These are phyloP conservation scores for Seriola aureovittata DNA, from an alignment of 2,113 vertebrate genomes.

Conservation along the genomic window DNA sequence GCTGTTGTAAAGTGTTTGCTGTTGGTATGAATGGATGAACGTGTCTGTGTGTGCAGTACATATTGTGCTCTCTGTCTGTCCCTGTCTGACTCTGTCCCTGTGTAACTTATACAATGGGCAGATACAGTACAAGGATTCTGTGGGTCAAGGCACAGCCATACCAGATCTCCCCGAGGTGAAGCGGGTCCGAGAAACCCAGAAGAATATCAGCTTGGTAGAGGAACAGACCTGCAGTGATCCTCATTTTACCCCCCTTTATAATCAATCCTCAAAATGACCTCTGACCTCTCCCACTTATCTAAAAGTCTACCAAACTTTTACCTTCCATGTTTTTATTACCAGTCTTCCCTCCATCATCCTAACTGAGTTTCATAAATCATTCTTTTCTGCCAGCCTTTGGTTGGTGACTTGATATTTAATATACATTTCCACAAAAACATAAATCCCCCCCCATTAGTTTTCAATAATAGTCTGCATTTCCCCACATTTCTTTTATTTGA, in stretches of 20 bases:
- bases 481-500: background rate
- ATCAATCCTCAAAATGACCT: background rate
- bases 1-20: background rate
- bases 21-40: slow-evolving; percentile 24
- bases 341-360: slow-evolving; percentile 38
- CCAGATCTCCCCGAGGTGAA: slow-evolving; percentile 96
- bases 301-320: background rate
- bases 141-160: slow-evolving; percentile 94
- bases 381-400: slow-evolving; percentile 5
- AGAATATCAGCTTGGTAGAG: slow-evolving; percentile 98
- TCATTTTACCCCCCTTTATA: background rate
- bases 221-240: slow-evolving; percentile 46
- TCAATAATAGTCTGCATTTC: background rate
- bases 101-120: slow-evolving; percentile 74
- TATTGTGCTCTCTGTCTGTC: slow-evolving; percentile 22
- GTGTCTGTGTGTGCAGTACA: slow-evolving; percentile 25
- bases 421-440: background rate
- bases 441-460: background rate
- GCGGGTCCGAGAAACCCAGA: slow-evolving; percentile 95
- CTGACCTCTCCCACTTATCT: slow-evolving; percentile 1
- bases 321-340: background rate
- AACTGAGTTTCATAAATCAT: slow-evolving; percentile 36
- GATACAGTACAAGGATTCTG: slow-evolving; percentile 95
- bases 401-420: slow-evolving; percentile 8
- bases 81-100: slow-evolving; percentile 49